Conservation (phyloP, 2,888 invertebrate species). For the Platycheirus albimanus region DNA sequence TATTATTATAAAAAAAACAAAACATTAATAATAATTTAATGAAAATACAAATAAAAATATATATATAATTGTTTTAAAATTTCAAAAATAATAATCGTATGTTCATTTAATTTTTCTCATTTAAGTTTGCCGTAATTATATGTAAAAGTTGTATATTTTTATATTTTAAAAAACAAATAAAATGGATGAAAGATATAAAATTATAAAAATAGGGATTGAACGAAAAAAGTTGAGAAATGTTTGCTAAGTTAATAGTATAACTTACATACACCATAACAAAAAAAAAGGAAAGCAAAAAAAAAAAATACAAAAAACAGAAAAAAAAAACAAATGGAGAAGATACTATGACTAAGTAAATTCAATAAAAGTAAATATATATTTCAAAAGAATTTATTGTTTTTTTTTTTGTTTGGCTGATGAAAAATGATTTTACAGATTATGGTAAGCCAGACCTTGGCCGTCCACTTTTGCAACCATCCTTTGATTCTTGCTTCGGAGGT, state of each 20-base stretch:
- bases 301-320: constrained; percentile 3
- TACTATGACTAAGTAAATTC: constrained; percentile 64
- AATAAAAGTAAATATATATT: constrained; percentile 66
- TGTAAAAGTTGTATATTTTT: constrained; percentile 74
- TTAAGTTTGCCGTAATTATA: constrained; percentile 72
- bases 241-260: constrained; percentile 49
- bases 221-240: constrained; percentile 40
- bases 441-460: too few species aligned
- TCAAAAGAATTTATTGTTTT: constrained; percentile 22
- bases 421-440: too few species aligned
- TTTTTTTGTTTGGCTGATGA: too few species aligned
- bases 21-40: constrained; percentile 33
- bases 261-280: constrained; percentile 47
- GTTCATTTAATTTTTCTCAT: constrained; percentile 58
- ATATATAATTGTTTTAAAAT: constrained; percentile 69
- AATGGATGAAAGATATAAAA: constrained; percentile 58
- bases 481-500: too few species aligned
- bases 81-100: constrained; percentile 46
- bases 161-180: constrained; percentile 70
- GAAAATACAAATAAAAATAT: constrained; percentile 35
- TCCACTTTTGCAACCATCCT: too few species aligned
- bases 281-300: constrained; percentile 14
- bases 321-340: constrained; percentile 28
- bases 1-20: constrained; percentile 50
- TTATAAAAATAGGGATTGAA: constrained; percentile 51